phyloP scores from a whole-genome alignment of 1,140 invertebrate species.

The Drosophila erecta region DNA sequence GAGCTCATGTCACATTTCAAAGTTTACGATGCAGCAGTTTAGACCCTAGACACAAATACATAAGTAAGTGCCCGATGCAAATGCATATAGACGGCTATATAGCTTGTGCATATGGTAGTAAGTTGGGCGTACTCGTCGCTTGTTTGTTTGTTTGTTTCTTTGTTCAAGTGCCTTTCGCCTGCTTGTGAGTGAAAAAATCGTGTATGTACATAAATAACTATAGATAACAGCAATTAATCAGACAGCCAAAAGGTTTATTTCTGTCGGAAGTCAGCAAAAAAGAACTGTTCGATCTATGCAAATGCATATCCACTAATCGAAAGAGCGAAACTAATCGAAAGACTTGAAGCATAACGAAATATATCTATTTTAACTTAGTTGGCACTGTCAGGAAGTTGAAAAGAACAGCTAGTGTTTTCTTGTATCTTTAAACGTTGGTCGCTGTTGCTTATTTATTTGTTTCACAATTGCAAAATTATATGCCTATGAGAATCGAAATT shows the following conservation, averaged over 20 bases:
- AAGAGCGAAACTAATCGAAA: constrained; percentile 21
- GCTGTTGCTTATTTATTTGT: constrained; percentile 22
- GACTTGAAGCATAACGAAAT: constrained; percentile 37
- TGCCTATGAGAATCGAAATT: constrained; percentile 27
- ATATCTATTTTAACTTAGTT: constrained; percentile 16
- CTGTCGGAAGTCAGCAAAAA: neutral
- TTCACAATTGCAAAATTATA: constrained; percentile 23
- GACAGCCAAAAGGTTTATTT: constrained; percentile 18
- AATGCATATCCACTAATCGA: constrained; percentile 3
- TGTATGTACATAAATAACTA: constrained; percentile 37
- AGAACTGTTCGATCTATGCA: constrained; percentile 15
- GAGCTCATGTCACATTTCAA: constrained; percentile 48
- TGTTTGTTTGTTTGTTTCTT: constrained; percentile 70
- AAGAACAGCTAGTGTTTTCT: constrained; percentile 9
- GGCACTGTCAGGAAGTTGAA: constrained; percentile 5
- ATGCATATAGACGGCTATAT: constrained; percentile 13
- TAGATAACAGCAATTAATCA: constrained; percentile 42
- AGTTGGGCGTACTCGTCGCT: constrained; percentile 45
- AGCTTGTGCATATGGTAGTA: constrained; percentile 30
- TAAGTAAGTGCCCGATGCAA: constrained; percentile 14
- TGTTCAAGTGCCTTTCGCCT: constrained; percentile 73
- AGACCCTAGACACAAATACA: constrained; percentile 28
- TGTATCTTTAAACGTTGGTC: constrained; percentile 15
- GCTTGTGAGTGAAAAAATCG: constrained; percentile 45
- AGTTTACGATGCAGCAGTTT: constrained; percentile 49